Evolutionary conservation across 2,888 invertebrate species (phyloP), one percentile per base, ranked within the genome.

Genomic region (Malthinus flaveolus): DNA sequence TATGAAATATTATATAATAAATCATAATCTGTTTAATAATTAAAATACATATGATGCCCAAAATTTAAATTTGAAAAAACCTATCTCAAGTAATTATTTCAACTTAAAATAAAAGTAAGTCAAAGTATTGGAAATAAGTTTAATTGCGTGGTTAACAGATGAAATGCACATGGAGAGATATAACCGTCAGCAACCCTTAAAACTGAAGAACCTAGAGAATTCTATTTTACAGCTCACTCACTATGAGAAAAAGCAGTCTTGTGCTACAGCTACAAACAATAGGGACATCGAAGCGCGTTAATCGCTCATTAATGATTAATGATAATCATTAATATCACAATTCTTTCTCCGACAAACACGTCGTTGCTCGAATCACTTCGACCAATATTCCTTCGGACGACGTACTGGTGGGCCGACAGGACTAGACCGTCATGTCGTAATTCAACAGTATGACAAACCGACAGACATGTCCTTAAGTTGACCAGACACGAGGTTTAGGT

Each of bases 1-100:
- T 53, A 59, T 66, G 66, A 66, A 60, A 65, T 64, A 66, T 62
- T 64, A 59, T 53, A 56, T 59, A 56, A 66, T 66, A 66, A 66
- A 66, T 66, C 62, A 61, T 59, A 47, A 49, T 33, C 52, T 56
- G 48, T 46, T 48, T 53, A 62, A 54, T 49, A 45, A 15, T 56
- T 59, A 48, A 59, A 59, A 52, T 50, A 59, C 59, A 56, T 56
- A 50, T 59, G 59, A 55, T 56, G 56, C 59, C 23, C 51, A 58
- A 23, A 15, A 15, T 42, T 42, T 23, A 2, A 23, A 23, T 42
- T 6, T 13, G 15, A 15, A 42, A 42, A 42, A 42, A 15, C 39
- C n/a, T 23, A 42, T 15, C 39, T 42, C 15, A 42, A 42, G 13
- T 42, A 23, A 42, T 42, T 15, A 42, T 15, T 42, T 42, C n/a